Evolutionary conservation across 2,888 invertebrate genomes (phyloP).

Genomic region (Zaprionus obscuricornis): DNA sequence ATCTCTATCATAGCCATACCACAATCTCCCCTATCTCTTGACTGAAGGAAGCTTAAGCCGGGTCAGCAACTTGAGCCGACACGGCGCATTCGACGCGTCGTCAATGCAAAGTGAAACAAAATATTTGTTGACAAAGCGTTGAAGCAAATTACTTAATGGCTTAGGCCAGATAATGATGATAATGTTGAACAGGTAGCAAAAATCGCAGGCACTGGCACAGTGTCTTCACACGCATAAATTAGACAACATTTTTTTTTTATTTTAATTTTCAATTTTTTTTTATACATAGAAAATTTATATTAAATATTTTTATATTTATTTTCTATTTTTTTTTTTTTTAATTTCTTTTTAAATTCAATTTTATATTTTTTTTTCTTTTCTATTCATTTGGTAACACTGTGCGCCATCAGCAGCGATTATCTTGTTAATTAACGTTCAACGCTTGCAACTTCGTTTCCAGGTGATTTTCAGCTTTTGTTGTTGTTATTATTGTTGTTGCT

Average conservation of each 20-base stretch:
- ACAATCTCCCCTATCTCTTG: constrained; percentile 1
- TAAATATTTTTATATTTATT: not conserved
- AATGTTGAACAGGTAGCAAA: constrained; percentile 38
- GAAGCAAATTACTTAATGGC: constrained; percentile 66
- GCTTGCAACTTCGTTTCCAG: constrained; percentile 13
- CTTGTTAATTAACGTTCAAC: constrained; percentile 65
- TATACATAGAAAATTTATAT: not conserved
- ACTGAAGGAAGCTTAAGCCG: constrained; percentile 34
- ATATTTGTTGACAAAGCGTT: constrained; percentile 66
- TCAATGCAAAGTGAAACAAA: constrained; percentile 26
- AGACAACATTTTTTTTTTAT: too few relatives aligned
- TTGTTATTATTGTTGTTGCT: too few relatives aligned
- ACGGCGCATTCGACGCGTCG: constrained; percentile 22
- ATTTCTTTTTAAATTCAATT: not conserved
- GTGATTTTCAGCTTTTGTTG: constrained; percentile 7
- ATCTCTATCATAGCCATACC: constrained; percentile 18
- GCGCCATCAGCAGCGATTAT: constrained; percentile 58
- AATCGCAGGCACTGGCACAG: constrained; percentile 15
- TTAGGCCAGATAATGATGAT: constrained; percentile 45
- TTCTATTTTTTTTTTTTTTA: not conserved
- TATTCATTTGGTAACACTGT: constrained; percentile 24
- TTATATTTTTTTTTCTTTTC: not conserved
- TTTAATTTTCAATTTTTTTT: too few relatives aligned
- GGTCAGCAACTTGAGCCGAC: constrained; percentile 33
- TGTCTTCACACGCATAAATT: too few relatives aligned